phyloP scores from a whole-genome alignment of 2,113 vertebrate genomes.

The Cryptomyrus ogoouensis region DNA sequence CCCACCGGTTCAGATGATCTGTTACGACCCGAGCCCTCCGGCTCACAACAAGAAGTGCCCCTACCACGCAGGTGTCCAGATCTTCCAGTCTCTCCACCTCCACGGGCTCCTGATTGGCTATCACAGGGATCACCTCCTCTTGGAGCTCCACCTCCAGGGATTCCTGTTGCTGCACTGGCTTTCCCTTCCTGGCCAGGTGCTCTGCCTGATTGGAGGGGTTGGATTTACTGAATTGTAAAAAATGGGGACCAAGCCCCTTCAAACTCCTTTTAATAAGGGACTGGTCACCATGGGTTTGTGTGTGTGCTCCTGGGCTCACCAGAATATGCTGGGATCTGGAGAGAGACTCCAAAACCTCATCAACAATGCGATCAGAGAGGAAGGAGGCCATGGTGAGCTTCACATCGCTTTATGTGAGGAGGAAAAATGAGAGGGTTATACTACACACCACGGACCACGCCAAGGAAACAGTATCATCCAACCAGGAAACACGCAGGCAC shows the following conservation, averaged over 20 bases:
- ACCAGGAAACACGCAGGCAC: background rate
- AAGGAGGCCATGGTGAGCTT: slow-evolving; percentile 85
- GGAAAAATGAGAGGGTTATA: background rate
- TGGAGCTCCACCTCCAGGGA: slow-evolving; percentile 67
- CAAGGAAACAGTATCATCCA: background rate
- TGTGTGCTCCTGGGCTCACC: slow-evolving; percentile 60
- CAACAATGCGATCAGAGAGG: slow-evolving; percentile 87
- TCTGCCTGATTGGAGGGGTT: slow-evolving; percentile 62
- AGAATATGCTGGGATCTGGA: slow-evolving; percentile 81
- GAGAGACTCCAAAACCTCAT: slow-evolving; percentile 88
- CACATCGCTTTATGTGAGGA: slow-evolving; percentile 70
- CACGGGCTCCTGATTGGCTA: slow-evolving; percentile 51
- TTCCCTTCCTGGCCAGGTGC: slow-evolving; percentile 71
- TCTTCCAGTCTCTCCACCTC: slow-evolving; percentile 68
- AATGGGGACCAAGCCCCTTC: background rate
- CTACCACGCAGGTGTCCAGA: slow-evolving; percentile 77
- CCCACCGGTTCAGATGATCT: background rate
- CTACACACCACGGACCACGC: background rate
- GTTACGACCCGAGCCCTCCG: background rate
- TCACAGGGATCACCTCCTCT: slow-evolving; percentile 67
- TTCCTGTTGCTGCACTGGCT: slow-evolving; percentile 65
- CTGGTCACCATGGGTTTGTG: background rate
- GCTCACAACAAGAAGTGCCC: slow-evolving; percentile 15
- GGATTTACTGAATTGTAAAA: background rate
- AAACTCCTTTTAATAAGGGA: background rate